Conservation (phyloP, 1,140 invertebrate genomes). For the Drosophila elegans region DNA sequence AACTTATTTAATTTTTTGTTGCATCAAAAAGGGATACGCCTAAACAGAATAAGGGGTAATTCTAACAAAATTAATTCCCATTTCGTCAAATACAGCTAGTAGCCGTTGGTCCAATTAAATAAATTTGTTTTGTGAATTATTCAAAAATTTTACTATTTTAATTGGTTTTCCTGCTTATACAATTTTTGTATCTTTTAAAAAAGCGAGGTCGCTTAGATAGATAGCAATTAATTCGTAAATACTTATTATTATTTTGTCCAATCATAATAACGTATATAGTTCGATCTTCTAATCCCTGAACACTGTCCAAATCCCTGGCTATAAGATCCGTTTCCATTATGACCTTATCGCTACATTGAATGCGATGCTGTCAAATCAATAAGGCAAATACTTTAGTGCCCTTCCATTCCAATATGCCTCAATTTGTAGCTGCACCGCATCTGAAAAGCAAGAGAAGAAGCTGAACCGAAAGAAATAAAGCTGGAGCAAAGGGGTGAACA, state of each 20-base stretch:
- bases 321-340: constrained; percentile 43
- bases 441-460: constrained; percentile 24
- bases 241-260: not conserved
- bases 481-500: constrained; percentile 1
- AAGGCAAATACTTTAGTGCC: constrained; percentile 58
- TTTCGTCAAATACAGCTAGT: not conserved
- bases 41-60: not conserved
- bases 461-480: constrained; percentile 17
- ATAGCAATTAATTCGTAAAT: not conserved
- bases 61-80: not conserved
- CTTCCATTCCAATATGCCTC: constrained; percentile 69
- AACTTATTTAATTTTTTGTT: too few relatives aligned
- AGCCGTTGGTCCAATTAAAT: not conserved
- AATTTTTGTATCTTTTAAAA: too few relatives aligned
- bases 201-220: not conserved
- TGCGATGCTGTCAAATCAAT: constrained; percentile 57
- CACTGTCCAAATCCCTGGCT: constrained; percentile 38
- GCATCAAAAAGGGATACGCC: too few relatives aligned
- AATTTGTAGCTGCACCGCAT: constrained; percentile 76
- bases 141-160: constrained; percentile 2
- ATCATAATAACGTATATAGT: not conserved
- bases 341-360: constrained; percentile 52
- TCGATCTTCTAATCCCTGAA: constrained; percentile 12
- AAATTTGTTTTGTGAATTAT: constrained; percentile 1
- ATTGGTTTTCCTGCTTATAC: not conserved